phyloP scores from a whole-genome alignment of 2,888 invertebrate species.

The Oxytorus armatus region DNA sequence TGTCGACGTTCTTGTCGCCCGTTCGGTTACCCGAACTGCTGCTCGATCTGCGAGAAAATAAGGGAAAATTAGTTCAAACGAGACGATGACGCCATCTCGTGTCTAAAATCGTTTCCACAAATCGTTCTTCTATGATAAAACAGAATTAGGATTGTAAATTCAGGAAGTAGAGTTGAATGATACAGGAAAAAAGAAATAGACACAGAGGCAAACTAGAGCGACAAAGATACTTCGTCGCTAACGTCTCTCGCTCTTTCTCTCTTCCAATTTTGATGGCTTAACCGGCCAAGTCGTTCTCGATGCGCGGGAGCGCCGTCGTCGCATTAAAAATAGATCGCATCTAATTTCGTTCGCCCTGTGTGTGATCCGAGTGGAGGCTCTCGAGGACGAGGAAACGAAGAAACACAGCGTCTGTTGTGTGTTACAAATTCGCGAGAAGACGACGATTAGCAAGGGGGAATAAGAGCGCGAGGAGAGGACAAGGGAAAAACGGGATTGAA shows the following conservation, averaged over 20 bases:
- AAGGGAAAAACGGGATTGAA: not conserved
- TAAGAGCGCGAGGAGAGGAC: not conserved
- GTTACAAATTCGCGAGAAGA: constrained; percentile 27
- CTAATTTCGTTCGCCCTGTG: constrained; percentile 82
- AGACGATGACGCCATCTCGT: not conserved
- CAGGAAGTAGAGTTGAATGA: not conserved
- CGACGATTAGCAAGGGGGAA: constrained; percentile 18
- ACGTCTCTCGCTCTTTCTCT: constrained; percentile 14
- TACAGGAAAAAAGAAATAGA: constrained; percentile 66
- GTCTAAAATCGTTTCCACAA: too few species aligned
- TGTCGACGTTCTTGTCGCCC: constrained; percentile 43
- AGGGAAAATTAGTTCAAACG: too few species aligned
- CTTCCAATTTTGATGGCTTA: constrained; percentile 5
- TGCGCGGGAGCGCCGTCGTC: constrained; percentile 73
- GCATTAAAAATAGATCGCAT: constrained; percentile 82
- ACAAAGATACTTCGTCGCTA: constrained; percentile 68
- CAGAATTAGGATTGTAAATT: not conserved
- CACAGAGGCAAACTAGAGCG: constrained; percentile 81
- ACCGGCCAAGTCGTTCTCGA: constrained; percentile 28
- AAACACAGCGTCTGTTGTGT: not conserved
- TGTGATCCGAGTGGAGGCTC: constrained; percentile 36
- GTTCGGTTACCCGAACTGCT: constrained; percentile 34
- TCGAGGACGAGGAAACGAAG: constrained; percentile 11
- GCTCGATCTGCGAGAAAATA: constrained; percentile 12
- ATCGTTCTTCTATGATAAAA: too few species aligned